Evolutionary conservation across 2,113 vertebrate genomes (phyloP).

Genomic region (Nesogale talazaci): DNA sequence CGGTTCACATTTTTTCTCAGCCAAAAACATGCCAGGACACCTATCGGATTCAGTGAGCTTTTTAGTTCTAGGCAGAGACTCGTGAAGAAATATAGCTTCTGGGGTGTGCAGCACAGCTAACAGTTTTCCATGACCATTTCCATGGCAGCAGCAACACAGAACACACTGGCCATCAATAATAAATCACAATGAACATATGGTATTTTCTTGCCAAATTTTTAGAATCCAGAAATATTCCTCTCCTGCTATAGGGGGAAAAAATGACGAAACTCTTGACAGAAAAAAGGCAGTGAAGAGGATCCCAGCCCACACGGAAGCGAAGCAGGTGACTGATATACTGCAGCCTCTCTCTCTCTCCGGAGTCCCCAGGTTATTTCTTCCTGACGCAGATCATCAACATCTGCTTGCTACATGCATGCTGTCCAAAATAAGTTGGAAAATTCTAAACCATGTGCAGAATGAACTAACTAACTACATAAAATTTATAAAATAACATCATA

Average conservation of each 20-base stretch:
- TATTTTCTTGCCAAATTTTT: background rate
- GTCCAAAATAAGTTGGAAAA: background rate
- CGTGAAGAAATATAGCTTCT: background rate
- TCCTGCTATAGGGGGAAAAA: background rate
- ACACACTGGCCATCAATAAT: background rate
- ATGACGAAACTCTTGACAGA: background rate
- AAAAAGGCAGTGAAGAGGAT: background rate
- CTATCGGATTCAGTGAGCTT: conserved; percentile 2
- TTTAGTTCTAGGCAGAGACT: background rate
- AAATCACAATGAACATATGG: background rate
- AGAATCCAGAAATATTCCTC: background rate
- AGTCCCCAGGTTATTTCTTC: background rate
- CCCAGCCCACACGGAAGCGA: background rate
- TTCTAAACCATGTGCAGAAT: background rate
- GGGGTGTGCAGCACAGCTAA: background rate
- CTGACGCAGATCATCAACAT: background rate
- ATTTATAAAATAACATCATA: background rate
- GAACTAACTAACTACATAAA: background rate
- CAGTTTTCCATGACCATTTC: background rate
- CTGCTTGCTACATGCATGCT: background rate
- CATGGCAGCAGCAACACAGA: background rate
- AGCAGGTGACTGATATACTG: background rate
- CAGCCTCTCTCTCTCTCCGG: background rate
- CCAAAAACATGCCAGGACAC: background rate
- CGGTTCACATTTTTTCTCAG: background rate